Base-by-base conservation (phyloP, 1,140 invertebrate species). In the Lucilia sericata region DNA sequence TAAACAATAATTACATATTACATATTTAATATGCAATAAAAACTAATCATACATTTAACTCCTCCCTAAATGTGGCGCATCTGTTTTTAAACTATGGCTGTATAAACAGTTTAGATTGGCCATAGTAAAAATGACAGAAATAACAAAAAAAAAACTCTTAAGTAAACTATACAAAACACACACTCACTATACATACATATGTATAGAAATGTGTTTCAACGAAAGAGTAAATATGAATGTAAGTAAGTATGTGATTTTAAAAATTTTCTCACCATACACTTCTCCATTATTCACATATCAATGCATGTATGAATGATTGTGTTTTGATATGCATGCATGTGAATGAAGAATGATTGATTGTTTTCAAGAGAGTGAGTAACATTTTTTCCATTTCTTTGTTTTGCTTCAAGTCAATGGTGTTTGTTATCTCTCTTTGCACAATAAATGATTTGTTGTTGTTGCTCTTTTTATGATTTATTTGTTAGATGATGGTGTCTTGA, bases 311-410 rank as follows among this genome's bases (percentile, higher is more conserved):
- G 65, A 3, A 25, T 70, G 19, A 21, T 17, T 70, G n/a, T 70
- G 65, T 70, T 9, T 42, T 42, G 42, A 42, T 42, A 42, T 25
- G 19, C 65, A 80, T 80, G 76, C 42, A 80, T 51, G 76, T 49
- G 76, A 80, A 80, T 80, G 42, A 80, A 49, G n/a, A 80, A 80
- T 80, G 76, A 80, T 80, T 80, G 76, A 80, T 80, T 80, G 42
- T 49, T 49, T 80, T 49, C 13, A 49, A 80, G 76, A 80, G 42
- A 80, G 76, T 49, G 76, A 80, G 76, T n/a, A 80, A 70, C n/a
- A 60, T 60, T 60, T n/a, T 17, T 60, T 60, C 14, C n/a, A 14
- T 60, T 60, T 60, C 55, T 60, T 60, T 60, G 51, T 60, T 60
- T 60, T 60, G 5, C 65, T 70, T 21, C 60, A 17, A 70, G 8